Conservation (phyloP, 2,797 vertebrate species). For the Microctenopoma stevenorrisi region DNA sequence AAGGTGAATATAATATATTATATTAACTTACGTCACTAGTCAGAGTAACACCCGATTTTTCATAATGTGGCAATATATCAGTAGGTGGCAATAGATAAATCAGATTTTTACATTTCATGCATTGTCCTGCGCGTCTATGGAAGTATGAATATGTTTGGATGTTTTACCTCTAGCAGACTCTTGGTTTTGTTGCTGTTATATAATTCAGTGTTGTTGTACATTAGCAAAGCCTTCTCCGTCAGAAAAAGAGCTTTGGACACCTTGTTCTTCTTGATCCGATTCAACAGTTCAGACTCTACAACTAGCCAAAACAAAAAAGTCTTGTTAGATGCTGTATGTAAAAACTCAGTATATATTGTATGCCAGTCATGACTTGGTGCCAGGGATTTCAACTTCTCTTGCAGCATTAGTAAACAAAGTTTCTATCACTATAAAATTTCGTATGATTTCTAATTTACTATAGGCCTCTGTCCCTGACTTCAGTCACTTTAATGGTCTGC, state of each 20-base stretch:
- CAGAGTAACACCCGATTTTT: neutral
- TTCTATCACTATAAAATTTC: too few species aligned
- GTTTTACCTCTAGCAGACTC: slow-evolving; percentile 87
- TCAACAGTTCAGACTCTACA: slow-evolving; percentile 83
- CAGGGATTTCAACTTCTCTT: too few species aligned
- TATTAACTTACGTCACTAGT: neutral
- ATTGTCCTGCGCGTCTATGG: neutral
- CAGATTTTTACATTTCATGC: neutral
- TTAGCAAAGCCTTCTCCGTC: slow-evolving; percentile 87
- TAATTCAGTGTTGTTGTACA: slow-evolving; percentile 70
- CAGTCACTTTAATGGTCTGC: too few species aligned
- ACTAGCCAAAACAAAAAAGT: slow-evolving; percentile 44
- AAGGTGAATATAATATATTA: neutral
- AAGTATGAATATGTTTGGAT: slow-evolving; percentile 4
- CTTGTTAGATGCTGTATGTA: too few species aligned
- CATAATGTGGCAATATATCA: neutral
- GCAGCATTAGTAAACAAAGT: too few species aligned
- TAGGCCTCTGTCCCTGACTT: too few species aligned
- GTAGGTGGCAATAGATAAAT: neutral
- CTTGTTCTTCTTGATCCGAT: slow-evolving; percentile 90
- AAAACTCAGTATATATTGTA: too few species aligned
- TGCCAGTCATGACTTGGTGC: too few species aligned
- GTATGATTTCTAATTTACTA: too few species aligned
- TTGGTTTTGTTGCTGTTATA: slow-evolving; percentile 62
- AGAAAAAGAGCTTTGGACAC: slow-evolving; percentile 90